Evolutionary conservation across 2,888 invertebrate species (phyloP).

Genomic region (Unio pictorum): DNA sequence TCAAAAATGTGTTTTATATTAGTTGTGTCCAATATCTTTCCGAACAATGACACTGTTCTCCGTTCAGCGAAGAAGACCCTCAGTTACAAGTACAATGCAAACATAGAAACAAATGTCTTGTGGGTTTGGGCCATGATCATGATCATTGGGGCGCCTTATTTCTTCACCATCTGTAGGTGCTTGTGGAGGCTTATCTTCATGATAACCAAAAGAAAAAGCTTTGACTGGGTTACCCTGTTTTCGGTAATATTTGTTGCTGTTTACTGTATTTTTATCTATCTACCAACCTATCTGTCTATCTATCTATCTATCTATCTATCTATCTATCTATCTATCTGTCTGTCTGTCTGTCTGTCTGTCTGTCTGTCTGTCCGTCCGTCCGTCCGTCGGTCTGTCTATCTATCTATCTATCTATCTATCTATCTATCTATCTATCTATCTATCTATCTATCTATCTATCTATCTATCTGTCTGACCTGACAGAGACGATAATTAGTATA

Average conservation of each 20-base stretch:
- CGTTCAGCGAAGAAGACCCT: conserved; percentile 6
- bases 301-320: no score
- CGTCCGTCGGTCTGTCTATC: no score
- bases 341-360: no score
- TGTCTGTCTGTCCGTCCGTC: no score
- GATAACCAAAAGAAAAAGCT: conserved; percentile 24
- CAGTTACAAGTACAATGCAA: background rate
- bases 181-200: conserved; percentile 46
- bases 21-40: conserved; percentile 44
- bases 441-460: no score
- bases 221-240: conserved; percentile 31
- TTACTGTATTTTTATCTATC: no score
- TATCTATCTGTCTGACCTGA: no score
- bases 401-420: no score
- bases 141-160: conserved; percentile 50
- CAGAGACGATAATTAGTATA: no score
- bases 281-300: no score
- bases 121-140: conserved; percentile 59
- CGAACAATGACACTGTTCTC: conserved; percentile 6
- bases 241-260: conserved; percentile 27
- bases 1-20: conserved; percentile 50
- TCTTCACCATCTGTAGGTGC: conserved; percentile 37
- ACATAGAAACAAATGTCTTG: conserved; percentile 34
- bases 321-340: no score
- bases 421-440: no score